phyloP scores from a whole-genome alignment of 1,140 invertebrate genomes.

The Heliconius nattereri region DNA sequence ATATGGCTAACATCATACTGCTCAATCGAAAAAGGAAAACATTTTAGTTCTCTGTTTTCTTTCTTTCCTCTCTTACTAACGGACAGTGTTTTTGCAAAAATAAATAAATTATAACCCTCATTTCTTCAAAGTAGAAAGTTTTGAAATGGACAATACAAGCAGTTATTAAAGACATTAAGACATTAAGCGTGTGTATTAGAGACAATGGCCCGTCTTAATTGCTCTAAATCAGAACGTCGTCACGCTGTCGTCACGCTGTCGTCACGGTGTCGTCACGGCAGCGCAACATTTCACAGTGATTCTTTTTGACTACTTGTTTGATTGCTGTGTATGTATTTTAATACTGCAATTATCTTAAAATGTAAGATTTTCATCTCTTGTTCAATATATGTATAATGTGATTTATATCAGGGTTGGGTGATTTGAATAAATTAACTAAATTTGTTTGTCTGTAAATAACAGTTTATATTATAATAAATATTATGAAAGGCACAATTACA shows the following conservation, averaged over 20 bases:
- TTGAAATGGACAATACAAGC: not conserved
- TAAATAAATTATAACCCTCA: not conserved
- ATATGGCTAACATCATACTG: too few relatives aligned
- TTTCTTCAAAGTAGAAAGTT: not conserved
- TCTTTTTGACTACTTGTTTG: not conserved
- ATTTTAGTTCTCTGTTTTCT: too few relatives aligned
- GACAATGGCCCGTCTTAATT: not conserved
- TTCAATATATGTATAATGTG: too few relatives aligned
- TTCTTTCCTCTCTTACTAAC: too few relatives aligned
- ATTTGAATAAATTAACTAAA: too few relatives aligned
- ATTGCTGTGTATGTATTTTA: not conserved
- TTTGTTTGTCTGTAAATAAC: too few relatives aligned
- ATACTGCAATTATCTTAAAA: not conserved
- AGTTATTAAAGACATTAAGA: not conserved
- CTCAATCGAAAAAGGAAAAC: too few relatives aligned
- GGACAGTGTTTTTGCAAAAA: too few relatives aligned
- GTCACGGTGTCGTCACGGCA: constrained; percentile 23
- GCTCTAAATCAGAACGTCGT: constrained; percentile 17
- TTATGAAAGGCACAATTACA: too few relatives aligned
- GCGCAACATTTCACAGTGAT: not conserved
- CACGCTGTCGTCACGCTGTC: constrained; percentile 29
- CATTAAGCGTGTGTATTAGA: not conserved
- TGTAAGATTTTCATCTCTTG: not conserved
- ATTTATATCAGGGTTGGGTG: too few relatives aligned
- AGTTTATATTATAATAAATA: too few relatives aligned